Conservation (phyloP, 2,797 vertebrate species). For the Varecia variegata region DNA sequence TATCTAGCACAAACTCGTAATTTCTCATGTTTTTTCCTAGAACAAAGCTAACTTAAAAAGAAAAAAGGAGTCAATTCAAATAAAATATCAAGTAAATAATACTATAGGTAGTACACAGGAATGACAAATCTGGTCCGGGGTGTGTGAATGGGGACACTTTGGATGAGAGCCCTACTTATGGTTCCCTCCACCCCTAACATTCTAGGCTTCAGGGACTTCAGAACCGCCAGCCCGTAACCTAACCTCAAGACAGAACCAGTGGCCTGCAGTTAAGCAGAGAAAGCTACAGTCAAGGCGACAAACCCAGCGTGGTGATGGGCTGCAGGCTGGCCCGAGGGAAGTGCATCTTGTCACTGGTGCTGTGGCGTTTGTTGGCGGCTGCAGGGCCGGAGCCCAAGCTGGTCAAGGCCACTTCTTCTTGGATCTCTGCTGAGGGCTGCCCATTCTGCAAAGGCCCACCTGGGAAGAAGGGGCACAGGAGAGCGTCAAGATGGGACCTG, state of each 20-base stretch:
- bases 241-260: not conserved
- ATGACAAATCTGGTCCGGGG: not conserved
- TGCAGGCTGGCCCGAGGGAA: slow-evolving; percentile 93
- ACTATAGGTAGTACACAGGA: not conserved
- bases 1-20: not conserved
- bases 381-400: slow-evolving; percentile 87
- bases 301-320: slow-evolving; percentile 96
- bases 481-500: not conserved
- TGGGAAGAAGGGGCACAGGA: slow-evolving; percentile 66
- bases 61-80: not conserved
- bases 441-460: slow-evolving; percentile 94
- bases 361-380: slow-evolving; percentile 92
- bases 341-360: slow-evolving; percentile 91
- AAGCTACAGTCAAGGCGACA: not conserved
- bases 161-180: not conserved
- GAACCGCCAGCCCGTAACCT: not conserved
- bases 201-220: not conserved
- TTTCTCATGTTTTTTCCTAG: not conserved
- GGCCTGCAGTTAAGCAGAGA: not conserved
- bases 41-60: not conserved
- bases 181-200: not conserved
- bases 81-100: not conserved
- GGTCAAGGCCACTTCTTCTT: slow-evolving; percentile 95
- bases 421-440: slow-evolving; percentile 94
- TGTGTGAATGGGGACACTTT: not conserved